phyloP scores from a whole-genome alignment of 2,113 vertebrate genomes.

The Taxidea taxus region DNA sequence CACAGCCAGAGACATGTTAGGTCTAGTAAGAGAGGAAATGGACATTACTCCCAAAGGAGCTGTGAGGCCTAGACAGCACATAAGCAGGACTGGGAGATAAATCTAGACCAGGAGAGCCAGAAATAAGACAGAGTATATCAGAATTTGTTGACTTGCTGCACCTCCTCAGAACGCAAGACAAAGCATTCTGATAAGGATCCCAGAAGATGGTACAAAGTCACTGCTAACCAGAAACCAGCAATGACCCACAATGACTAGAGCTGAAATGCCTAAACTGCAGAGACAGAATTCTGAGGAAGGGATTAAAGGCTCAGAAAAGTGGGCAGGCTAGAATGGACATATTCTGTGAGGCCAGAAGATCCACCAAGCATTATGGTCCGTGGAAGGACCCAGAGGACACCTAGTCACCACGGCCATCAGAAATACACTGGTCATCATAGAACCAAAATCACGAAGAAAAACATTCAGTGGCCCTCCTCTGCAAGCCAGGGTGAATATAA shows the following conservation, averaged over 20 bases:
- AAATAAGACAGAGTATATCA: background rate
- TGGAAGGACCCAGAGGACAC: background rate
- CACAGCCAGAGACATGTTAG: background rate
- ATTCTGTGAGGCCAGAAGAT: background rate
- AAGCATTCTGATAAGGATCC: background rate
- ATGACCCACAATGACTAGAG: background rate
- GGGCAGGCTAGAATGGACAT: background rate
- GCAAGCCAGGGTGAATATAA: background rate
- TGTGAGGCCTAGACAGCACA: background rate
- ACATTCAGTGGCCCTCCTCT: background rate
- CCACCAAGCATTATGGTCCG: background rate
- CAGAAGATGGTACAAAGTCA: background rate
- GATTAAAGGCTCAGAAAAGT: background rate
- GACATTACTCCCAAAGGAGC: background rate
- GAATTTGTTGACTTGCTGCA: background rate
- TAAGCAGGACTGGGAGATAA: background rate
- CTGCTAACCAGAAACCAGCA: background rate
- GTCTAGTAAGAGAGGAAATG: background rate
- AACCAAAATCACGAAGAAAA: background rate
- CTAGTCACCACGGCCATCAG: background rate
- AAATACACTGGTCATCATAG: background rate
- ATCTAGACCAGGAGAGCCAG: background rate
- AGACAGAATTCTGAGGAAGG: background rate
- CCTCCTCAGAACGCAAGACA: background rate
- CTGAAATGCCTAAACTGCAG: background rate